These are phyloP conservation scores for Salvelinus fontinalis DNA, from an alignment of 2,113 vertebrate genomes.

Conservation along the genomic window DNA sequence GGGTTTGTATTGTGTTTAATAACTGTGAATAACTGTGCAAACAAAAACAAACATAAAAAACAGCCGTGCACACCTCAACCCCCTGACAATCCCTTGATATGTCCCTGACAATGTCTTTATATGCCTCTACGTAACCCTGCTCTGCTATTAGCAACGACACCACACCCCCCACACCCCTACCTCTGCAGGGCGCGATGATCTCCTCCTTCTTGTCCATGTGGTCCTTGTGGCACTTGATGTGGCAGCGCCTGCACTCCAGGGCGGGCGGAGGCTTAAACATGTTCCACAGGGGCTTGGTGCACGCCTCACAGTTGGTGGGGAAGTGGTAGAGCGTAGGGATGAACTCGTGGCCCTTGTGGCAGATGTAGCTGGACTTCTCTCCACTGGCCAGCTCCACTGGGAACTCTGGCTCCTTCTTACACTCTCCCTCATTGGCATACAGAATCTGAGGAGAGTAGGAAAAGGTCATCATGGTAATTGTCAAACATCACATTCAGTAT, in stretches of 20 bases:
- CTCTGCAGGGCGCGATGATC: constrained; percentile 94
- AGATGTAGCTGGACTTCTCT: constrained; percentile 96
- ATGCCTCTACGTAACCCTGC: too few species aligned
- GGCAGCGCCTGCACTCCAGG: constrained; percentile 95
- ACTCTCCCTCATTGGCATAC: constrained; percentile 98
- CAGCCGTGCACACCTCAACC: too few species aligned
- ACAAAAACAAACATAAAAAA: too few species aligned
- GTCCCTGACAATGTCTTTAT: too few species aligned
- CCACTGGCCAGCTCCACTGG: constrained; percentile 87
- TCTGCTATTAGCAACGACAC: not conserved
- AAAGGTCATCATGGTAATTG: not conserved
- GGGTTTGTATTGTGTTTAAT: not conserved
- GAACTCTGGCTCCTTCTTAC: constrained; percentile 96
- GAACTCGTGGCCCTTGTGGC: constrained; percentile 98
- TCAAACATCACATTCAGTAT: not conserved
- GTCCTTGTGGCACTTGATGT: constrained; percentile 99
- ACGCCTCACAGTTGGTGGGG: constrained; percentile 97
- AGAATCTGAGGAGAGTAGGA: constrained; percentile 78
- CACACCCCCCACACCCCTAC: constrained; percentile 55
- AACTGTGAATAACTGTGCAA: too few species aligned
- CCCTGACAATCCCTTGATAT: too few species aligned
- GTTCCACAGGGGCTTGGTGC: constrained; percentile 98
- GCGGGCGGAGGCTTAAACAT: constrained; percentile 99
- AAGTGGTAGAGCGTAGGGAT: constrained; percentile 98
- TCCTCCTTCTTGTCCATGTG: constrained; percentile 99